Base-by-base conservation (phyloP, 2,113 vertebrate genomes). In the Oreochromis tanganicae region DNA sequence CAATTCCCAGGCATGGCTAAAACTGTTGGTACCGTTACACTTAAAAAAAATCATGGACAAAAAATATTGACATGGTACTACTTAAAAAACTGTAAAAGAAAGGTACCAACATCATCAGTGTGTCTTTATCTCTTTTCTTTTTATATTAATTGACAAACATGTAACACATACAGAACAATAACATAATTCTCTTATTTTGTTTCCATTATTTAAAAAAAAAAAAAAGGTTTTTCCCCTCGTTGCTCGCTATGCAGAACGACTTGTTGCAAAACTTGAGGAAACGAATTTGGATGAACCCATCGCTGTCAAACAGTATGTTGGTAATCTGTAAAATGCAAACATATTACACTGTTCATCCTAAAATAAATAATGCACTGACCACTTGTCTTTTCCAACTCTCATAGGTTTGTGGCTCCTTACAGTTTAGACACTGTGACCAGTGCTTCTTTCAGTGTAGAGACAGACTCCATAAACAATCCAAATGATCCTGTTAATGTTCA, bases 391-490 rank as follows among this genome's bases (percentile, higher is more conserved):
- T 81, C 16, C 61, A 16, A 5, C n/a, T 48, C 14, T 16, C 21
- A 1, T 41, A 98, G 97, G 0, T 24, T 98, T 19, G 88, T 98
- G 56, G 97, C 94, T 5, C 94, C 96, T 3, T 98, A 27, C 27
- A 27, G 27, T 27, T 27, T 27, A 27, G 27, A 27, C 27, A 27
- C 27, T 27, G 27, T 27, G 78, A 96, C 96, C 10, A 96, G 97
- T 34, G 96, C 96, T 1, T 97, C 97, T 0, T 98, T 98, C 1
- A 96, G 98, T n/a, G 96, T 98, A 16, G 96, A 97, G 3, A 61
- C 96, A 0, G 95, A 98, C 89, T 97, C 97, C 50, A 95, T 97
- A 66, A 97, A 96, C 91, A 96, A 97, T 66, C 96, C 97, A 27
- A 89, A 97, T 0, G 96, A 97, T 71, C 97, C 96, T 1, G 93